Percentiles rank a stretch among this genome's conserved stretches.
These are phyloP conservation scores for Crocallis elinguaria DNA, from an alignment of 2,888 invertebrate genomes.

Conservation along the genomic window DNA sequence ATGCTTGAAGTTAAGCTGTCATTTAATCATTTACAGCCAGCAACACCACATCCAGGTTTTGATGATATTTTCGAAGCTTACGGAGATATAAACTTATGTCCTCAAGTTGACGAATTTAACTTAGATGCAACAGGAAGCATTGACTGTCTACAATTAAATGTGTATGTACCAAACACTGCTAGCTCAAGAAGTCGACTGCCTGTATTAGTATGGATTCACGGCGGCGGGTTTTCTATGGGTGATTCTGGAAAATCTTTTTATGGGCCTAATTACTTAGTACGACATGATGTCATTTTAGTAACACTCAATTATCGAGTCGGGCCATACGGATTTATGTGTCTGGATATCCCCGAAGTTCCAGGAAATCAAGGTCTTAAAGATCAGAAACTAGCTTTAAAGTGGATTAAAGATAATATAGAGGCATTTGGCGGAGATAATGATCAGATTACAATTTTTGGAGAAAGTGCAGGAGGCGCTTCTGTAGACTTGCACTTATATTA, in stretches of 20 bases:
- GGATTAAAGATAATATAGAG: slow-evolving; percentile 50
- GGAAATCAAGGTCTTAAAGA: slow-evolving; percentile 58
- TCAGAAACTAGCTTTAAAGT: slow-evolving; percentile 45
- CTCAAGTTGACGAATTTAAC: slow-evolving; percentile 26
- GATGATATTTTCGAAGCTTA: slow-evolving; percentile 39
- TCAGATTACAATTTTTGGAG: slow-evolving; percentile 47
- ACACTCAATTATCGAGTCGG: slow-evolving; percentile 46
- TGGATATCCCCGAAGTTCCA: slow-evolving; percentile 40
- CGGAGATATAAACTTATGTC: slow-evolving; percentile 37
- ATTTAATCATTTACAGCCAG: slow-evolving; percentile 26
- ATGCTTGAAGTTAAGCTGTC: background rate
- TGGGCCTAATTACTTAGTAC: slow-evolving; percentile 27
- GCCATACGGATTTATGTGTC: background rate
- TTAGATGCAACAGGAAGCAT: slow-evolving; percentile 25
- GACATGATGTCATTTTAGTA: slow-evolving; percentile 44
- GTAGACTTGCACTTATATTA: slow-evolving; percentile 45
- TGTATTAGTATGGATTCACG: background rate
- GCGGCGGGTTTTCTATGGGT: background rate
- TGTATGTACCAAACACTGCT: slow-evolving; percentile 40
- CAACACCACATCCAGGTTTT: slow-evolving; percentile 36
- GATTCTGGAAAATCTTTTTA: slow-evolving; percentile 5
- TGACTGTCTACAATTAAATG: slow-evolving; percentile 41
- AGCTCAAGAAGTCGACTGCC: background rate
- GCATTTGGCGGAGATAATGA: slow-evolving; percentile 47
- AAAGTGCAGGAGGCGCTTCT: slow-evolving; percentile 47